Percentiles rank a stretch among this genome's conserved stretches.
Evolutionary conservation across 1,140 invertebrate genomes (phyloP).

Genomic region (Saccostrea cuccullata): DNA sequence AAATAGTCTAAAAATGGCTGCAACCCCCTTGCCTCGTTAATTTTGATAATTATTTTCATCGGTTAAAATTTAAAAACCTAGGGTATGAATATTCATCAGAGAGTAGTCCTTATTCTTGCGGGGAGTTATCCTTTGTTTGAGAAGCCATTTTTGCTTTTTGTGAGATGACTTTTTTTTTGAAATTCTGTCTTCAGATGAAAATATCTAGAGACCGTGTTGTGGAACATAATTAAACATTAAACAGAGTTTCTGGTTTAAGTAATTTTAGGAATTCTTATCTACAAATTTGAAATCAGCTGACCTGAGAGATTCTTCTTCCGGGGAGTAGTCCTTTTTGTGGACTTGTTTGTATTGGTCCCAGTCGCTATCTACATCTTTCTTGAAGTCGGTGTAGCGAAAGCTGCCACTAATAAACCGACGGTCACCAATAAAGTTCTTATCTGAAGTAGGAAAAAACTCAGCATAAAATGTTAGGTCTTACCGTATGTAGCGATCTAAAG

Average conservation of each 20-base stretch:
- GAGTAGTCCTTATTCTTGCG: no score
- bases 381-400: conserved; percentile 37
- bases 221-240: background rate
- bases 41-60: no score
- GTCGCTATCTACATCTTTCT: conserved; percentile 49
- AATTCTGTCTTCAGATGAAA: no score
- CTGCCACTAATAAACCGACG: conserved; percentile 39
- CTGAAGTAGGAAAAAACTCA: conserved; percentile 21
- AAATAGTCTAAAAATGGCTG: no score
- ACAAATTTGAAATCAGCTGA: background rate
- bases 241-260: background rate
- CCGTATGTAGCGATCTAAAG: no score
- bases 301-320: conserved; percentile 45
- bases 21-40: no score
- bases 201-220: no score
- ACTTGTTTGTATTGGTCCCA: conserved; percentile 52
- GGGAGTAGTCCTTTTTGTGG: conserved; percentile 47
- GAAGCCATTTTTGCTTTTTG: no score
- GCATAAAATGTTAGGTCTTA: background rate
- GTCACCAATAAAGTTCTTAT: conserved; percentile 47
- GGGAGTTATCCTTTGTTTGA: no score
- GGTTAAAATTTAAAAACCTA: no score
- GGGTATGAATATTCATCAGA: no score
- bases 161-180: no score
- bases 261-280: background rate